Conservation (phyloP, 2,888 invertebrate species). For the Colletes collaris region DNA sequence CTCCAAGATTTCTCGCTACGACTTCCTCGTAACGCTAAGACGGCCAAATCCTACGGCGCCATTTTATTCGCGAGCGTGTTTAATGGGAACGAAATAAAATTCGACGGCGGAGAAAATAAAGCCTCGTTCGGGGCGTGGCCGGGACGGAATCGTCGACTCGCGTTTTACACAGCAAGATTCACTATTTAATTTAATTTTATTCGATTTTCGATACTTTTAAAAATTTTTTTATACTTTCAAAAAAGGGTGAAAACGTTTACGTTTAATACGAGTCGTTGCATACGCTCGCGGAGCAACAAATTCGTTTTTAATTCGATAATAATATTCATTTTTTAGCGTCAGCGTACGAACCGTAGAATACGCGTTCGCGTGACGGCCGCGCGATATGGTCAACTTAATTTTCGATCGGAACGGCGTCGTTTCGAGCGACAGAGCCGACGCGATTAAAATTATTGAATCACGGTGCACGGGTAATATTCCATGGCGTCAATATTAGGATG, state of each 20-base stretch:
- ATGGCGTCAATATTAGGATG: slow-evolving; percentile 21
- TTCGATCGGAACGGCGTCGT: slow-evolving; percentile 22
- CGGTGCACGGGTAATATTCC: slow-evolving; percentile 22
- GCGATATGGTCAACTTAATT: slow-evolving; percentile 11
- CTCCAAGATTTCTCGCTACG: slow-evolving; percentile 45
- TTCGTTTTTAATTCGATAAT: too few relatives aligned
- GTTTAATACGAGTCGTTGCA: too few relatives aligned
- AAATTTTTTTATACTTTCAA: too few relatives aligned
- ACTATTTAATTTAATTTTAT: too few relatives aligned
- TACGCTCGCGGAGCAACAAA: too few relatives aligned
- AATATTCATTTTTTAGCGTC: too few relatives aligned
- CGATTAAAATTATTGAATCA: slow-evolving; percentile 47
- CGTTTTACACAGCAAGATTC: too few relatives aligned
- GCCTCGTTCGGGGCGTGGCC: too few relatives aligned
- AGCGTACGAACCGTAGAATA: too few relatives aligned
- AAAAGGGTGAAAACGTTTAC: too few relatives aligned
- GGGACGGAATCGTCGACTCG: too few relatives aligned
- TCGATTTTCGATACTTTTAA: too few relatives aligned
- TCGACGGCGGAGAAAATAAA: background rate
- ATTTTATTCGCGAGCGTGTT: slow-evolving; percentile 19
- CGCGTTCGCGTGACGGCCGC: background rate
- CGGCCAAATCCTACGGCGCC: background rate
- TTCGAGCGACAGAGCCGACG: slow-evolving; percentile 2
- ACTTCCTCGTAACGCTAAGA: slow-evolving; percentile 43
- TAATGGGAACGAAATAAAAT: slow-evolving; percentile 8